Evolutionary conservation across 2,797 vertebrate genomes (phyloP), one percentile per base, ranked within the genome.

Genomic region (Masticophis lateralis): DNA sequence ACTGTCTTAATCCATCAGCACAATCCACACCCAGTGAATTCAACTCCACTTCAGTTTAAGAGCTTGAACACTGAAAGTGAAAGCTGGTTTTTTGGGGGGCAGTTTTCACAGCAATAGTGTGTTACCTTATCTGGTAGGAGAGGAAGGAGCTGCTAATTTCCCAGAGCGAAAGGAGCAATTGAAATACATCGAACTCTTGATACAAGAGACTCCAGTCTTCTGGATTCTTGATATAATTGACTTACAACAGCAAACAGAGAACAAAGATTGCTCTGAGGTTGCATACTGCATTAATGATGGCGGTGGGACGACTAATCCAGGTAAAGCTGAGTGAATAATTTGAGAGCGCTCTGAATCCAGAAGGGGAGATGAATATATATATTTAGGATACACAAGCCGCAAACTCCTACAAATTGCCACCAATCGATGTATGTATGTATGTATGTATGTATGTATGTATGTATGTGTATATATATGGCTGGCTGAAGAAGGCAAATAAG

Each of bases 1-100:
- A 0, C 2, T 0, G 0, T 74, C 16, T 18, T 18, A 18, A 16
- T 14, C 63, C 28, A 0, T 37, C 69, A n/a, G 13, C 28, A 32
- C 2, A 5, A 32, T 32, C 13, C 28, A 69, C 25, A 25, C 25
- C 16, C 14, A 37, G 9, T 37, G n/a, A 32, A 32, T 88, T 88
- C 87, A 88, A 20, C 18, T 88, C 9, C 56, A 56, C 55, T 32
- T 88, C 7, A 88, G 16, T 0, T 37, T 20, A 32, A 56, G n/a
- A 88, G 18, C 9, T 37, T 88, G 16, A n/a, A 88, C 55, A 1
- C 16, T 37, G 87, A 56, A 57, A 20, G n/a, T 18, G 87, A 57
- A 56, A 57, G n/a, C 0, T 16, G 1, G 1, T 57, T 7, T 57
- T 59, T 11, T 22, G n/a, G n/a, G n/a, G n/a, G 7, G 4, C 27